Conservation (phyloP, 2,113 vertebrate species). For the Lycaon pictus region DNA sequence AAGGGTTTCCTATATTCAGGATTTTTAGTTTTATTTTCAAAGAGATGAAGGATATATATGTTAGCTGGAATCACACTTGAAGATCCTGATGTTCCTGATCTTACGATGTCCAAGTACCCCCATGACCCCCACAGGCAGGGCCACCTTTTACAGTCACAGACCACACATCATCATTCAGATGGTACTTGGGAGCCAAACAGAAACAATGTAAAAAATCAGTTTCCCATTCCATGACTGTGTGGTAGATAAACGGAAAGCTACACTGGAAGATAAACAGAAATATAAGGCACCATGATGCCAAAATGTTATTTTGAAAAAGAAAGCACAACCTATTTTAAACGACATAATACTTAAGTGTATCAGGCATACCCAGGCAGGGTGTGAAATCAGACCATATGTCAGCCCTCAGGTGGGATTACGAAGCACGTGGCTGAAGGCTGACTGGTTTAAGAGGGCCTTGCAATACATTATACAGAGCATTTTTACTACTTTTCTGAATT, state of each 20-base stretch:
- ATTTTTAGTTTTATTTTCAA: constrained; percentile 24
- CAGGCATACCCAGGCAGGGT: background rate
- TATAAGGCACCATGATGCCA: background rate
- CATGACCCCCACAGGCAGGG: background rate
- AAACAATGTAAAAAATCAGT: background rate
- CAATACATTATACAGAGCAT: background rate
- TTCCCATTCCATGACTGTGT: background rate
- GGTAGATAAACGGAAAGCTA: background rate
- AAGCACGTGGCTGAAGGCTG: background rate
- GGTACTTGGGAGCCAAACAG: background rate
- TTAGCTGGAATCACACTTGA: background rate
- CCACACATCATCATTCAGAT: background rate
- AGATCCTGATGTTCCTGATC: background rate
- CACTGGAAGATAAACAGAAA: background rate
- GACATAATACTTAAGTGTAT: background rate
- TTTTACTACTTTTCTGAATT: constrained; percentile 58
- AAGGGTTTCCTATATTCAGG: constrained; percentile 1
- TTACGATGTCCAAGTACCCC: background rate
- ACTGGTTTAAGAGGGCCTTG: constrained; percentile 22
- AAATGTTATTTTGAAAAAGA: background rate
- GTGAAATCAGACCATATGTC: constrained; percentile 32
- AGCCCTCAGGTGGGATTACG: constrained; percentile 38
- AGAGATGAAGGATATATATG: background rate
- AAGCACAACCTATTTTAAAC: background rate
- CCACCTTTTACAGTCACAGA: background rate